These are phyloP conservation scores for Enteromius radiatus DNA, from an alignment of 2,797 vertebrate species.

Conservation along the genomic window DNA sequence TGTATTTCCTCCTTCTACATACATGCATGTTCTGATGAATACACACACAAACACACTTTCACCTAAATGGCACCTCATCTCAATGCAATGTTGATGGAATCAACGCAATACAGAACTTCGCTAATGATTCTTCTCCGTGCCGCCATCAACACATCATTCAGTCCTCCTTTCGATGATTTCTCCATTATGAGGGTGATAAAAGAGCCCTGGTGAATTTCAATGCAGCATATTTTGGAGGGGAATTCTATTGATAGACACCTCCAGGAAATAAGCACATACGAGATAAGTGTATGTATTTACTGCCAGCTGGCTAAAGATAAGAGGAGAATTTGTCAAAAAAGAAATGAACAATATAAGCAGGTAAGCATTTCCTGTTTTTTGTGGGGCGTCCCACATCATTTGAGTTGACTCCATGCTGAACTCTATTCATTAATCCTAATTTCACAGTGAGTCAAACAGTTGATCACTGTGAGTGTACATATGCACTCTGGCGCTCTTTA, in stretches of 20 bases:
- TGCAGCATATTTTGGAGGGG: slow-evolving; percentile 16
- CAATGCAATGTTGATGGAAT: slow-evolving; percentile 45
- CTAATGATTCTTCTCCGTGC: slow-evolving; percentile 31
- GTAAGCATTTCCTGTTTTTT: neutral
- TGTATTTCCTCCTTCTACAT: slow-evolving; percentile 29
- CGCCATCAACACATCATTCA: slow-evolving; percentile 45
- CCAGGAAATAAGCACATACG: slow-evolving; percentile 42
- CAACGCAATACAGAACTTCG: slow-evolving; percentile 25
- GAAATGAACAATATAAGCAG: neutral
- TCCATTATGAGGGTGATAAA: slow-evolving; percentile 35
- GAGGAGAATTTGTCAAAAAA: neutral
- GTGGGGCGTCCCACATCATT: slow-evolving; percentile 36
- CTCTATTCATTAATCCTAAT: slow-evolving; percentile 61
- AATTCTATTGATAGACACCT: slow-evolving; percentile 45
- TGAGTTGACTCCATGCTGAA: slow-evolving; percentile 55
- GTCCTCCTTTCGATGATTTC: slow-evolving; percentile 31
- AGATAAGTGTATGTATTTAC: slow-evolving; percentile 30
- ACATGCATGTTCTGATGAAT: slow-evolving; percentile 30
- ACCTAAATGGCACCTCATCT: slow-evolving; percentile 37
- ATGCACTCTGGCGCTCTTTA: slow-evolving; percentile 43
- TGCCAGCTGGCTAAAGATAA: slow-evolving; percentile 17
- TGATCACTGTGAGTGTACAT: slow-evolving; percentile 36
- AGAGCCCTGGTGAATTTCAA: slow-evolving; percentile 20
- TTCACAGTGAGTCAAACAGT: slow-evolving; percentile 56
- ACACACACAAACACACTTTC: slow-evolving; percentile 34